Conservation (phyloP, 2,888 invertebrate genomes). For the Gonocerus acuteangulatus region DNA sequence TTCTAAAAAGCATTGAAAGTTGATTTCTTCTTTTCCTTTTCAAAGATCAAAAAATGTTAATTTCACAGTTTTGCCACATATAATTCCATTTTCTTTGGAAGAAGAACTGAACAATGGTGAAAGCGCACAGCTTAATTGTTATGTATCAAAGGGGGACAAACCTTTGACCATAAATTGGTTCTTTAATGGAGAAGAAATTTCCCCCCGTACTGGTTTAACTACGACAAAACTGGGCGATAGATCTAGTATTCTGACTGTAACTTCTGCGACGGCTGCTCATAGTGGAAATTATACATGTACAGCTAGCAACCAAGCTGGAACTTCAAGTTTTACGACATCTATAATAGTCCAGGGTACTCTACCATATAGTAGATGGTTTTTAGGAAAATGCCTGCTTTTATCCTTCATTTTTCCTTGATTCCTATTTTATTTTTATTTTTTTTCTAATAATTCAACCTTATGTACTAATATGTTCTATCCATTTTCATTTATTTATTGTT, state of each 20-base stretch:
- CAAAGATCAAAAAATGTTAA: conserved; percentile 1
- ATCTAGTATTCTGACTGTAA: conserved; percentile 51
- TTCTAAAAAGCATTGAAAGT: too few species aligned
- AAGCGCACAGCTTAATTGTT: conserved; percentile 55
- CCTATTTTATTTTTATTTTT: conserved; percentile 34
- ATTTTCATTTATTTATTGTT: not conserved
- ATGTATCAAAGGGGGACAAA: conserved; percentile 59
- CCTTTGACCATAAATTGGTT: conserved; percentile 68
- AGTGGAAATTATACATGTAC: conserved; percentile 69
- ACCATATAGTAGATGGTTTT: conserved; percentile 7
- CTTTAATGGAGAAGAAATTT: conserved; percentile 49
- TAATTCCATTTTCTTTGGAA: conserved; percentile 50
- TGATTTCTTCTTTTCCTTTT: not conserved
- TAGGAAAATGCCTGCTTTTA: conserved; percentile 18
- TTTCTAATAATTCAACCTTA: conserved; percentile 3
- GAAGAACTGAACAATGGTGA: conserved; percentile 59
- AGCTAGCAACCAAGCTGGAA: conserved; percentile 64
- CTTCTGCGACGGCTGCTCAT: conserved; percentile 59
- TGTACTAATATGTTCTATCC: not conserved
- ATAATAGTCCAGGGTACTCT: conserved; percentile 65
- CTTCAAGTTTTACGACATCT: conserved; percentile 57
- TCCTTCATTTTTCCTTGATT: not conserved
- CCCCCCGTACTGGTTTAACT: conserved; percentile 41
- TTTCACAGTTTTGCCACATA: conserved; percentile 57
- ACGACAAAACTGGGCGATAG: conserved; percentile 40